These are phyloP conservation scores for Platygyra sinensis DNA, from an alignment of 64 coral and sea anemone species.

Conservation along the genomic window DNA sequence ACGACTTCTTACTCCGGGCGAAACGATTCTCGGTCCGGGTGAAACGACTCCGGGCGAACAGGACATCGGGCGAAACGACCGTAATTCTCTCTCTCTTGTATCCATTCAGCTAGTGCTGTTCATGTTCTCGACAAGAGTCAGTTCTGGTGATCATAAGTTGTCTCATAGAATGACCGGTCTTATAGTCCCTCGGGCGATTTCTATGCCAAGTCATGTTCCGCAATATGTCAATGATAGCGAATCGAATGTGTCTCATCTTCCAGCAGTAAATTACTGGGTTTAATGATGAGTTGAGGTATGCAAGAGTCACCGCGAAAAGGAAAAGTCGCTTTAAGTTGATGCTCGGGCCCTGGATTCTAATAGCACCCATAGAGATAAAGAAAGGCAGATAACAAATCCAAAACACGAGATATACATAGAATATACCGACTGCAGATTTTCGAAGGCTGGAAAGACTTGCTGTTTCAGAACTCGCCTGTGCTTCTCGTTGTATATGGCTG, in stretches of 20 bases:
- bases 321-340: background rate
- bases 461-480: background rate
- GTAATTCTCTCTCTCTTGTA: too few species aligned
- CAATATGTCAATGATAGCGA: background rate
- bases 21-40: too few species aligned
- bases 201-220: background rate
- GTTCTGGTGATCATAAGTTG: too few species aligned
- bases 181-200: background rate
- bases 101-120: too few species aligned
- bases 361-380: background rate
- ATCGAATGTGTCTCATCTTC: constrained; percentile 20
- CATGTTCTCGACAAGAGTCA: too few species aligned
- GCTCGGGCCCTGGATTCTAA: background rate
- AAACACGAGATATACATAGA: background rate
- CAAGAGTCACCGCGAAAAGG: background rate
- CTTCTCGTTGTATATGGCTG: background rate
- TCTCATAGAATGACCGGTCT: too few species aligned
- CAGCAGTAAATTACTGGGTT: background rate
- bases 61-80: too few species aligned
- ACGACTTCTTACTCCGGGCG: too few species aligned
- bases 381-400: background rate
- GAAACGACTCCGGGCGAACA: too few species aligned
- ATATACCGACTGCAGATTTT: background rate
- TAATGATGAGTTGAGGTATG: background rate
- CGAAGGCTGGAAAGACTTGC: background rate